These are phyloP conservation scores for Diorhabda elongata DNA, from an alignment of 1,140 invertebrate genomes.

Conservation along the genomic window DNA sequence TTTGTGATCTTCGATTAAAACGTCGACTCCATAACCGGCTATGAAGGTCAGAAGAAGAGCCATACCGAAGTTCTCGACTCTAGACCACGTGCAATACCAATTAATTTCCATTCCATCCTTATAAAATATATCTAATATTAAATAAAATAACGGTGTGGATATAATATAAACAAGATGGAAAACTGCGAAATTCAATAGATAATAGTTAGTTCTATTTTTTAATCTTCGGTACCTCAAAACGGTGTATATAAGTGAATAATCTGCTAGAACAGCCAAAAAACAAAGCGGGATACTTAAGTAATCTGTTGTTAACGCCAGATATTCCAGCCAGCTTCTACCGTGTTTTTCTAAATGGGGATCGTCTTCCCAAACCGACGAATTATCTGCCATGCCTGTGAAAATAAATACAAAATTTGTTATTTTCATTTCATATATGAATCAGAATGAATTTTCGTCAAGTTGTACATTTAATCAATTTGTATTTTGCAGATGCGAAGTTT, in stretches of 20 bases:
- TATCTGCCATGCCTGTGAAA: neutral
- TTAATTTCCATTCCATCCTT: constrained; percentile 6
- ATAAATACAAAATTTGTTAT: too few species aligned
- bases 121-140: constrained; percentile 23
- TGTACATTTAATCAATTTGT: too few species aligned
- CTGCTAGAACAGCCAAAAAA: constrained; percentile 14
- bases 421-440: too few species aligned
- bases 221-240: constrained; percentile 27
- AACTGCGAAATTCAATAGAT: constrained; percentile 25
- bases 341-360: constrained; percentile 15
- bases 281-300: constrained; percentile 22
- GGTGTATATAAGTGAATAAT: constrained; percentile 22
- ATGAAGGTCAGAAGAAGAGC: constrained; percentile 18
- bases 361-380: constrained; percentile 3
- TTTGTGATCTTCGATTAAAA: neutral
- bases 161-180: constrained; percentile 20
- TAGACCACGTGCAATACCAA: constrained; percentile 24
- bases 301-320: constrained; percentile 3
- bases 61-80: constrained; percentile 24
- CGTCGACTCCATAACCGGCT: constrained; percentile 19
- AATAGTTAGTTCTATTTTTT: constrained; percentile 24
- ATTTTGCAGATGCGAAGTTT: too few species aligned
- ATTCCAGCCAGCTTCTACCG: constrained; percentile 6
- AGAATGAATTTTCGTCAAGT: too few species aligned
- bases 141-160: constrained; percentile 11